Evolutionary conservation across 2,888 invertebrate genomes (phyloP), one percentile per base, ranked within the genome.

Genomic region (Eilema griseolum): DNA sequence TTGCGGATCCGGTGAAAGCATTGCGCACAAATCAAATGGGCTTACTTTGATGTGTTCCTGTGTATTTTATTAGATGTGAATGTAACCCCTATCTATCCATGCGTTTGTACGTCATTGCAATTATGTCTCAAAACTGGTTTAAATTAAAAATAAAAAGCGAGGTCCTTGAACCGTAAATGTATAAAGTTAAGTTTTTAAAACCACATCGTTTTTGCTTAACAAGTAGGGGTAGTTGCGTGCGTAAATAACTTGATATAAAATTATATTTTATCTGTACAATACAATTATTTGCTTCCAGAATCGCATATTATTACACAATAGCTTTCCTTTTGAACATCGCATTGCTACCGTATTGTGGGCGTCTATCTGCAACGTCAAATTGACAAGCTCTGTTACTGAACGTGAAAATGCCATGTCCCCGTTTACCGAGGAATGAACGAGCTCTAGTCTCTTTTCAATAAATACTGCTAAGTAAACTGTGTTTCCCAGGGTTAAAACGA

Each of bases 321-420:
- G 46, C 46, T 20, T 46, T 46, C 12, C 7, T 46, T 46, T 1
- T 20, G 7, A 20, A 46, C 20, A 20, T 20, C 16, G 20, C 20
- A 46, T 31, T 20, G n/a, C 12, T 61, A 31, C 33, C 31, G 20
- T 3, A 31, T 61, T n/a, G n/a, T 31, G 31, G 31, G 31, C 31
- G 31, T 61, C n/a, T 31, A 31, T 61, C 31, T 61, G 31, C n/a
- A 31, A 61, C n/a, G 31, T 61, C n/a, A n/a, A 61, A 61, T n/a
- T 61, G 61, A 61, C 33, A 61, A 61, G 31, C 7, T 33, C 33
- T 61, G 61, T 61, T 33, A 33, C 31, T 61, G 61, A 61, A 33
- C 33, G 0, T 33, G 14, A 23, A 23, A 14, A 33, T 4, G 23
- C 10, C 23, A n/a, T 23, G 61, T 33, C 14, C 33, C 61, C 33